phyloP scores from a whole-genome alignment of 2,113 vertebrate species.

The Zosterops hypoxanthus region DNA sequence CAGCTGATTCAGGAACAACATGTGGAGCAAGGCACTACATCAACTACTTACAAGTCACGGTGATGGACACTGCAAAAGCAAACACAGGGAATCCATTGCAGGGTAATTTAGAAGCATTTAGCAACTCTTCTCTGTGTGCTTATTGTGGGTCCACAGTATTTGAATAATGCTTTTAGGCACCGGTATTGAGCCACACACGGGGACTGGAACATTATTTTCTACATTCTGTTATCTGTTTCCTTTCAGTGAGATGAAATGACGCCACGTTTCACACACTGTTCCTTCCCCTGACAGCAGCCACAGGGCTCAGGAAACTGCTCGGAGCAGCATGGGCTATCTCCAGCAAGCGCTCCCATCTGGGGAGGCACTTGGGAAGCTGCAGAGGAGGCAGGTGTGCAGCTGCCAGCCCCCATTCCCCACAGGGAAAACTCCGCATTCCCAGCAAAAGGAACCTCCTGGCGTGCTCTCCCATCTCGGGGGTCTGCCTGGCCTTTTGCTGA shows the following conservation, averaged over 20 bases:
- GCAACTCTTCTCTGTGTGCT: not conserved
- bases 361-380: slow-evolving; percentile 36
- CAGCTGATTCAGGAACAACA: not conserved
- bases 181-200: not conserved
- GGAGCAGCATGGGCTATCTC: slow-evolving; percentile 3
- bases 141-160: not conserved
- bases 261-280: not conserved
- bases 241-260: not conserved
- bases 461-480: not conserved
- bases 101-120: not conserved
- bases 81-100: not conserved
- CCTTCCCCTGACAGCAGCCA: slow-evolving; percentile 52
- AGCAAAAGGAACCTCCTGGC: slow-evolving; percentile 45
- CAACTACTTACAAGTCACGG: rapidly evolving
- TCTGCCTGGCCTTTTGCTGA: slow-evolving; percentile 62
- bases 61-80: not conserved
- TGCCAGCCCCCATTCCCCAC: slow-evolving; percentile 31
- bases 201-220: not conserved
- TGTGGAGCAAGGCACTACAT: not conserved
- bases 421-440: slow-evolving; percentile 36
- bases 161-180: not conserved
- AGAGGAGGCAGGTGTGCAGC: slow-evolving; percentile 53
- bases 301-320: not conserved
- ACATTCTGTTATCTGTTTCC: not conserved
- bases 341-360: slow-evolving; percentile 29